phyloP scores from a whole-genome alignment of 2,797 vertebrate genomes.

The Peromyscus attwateri region DNA sequence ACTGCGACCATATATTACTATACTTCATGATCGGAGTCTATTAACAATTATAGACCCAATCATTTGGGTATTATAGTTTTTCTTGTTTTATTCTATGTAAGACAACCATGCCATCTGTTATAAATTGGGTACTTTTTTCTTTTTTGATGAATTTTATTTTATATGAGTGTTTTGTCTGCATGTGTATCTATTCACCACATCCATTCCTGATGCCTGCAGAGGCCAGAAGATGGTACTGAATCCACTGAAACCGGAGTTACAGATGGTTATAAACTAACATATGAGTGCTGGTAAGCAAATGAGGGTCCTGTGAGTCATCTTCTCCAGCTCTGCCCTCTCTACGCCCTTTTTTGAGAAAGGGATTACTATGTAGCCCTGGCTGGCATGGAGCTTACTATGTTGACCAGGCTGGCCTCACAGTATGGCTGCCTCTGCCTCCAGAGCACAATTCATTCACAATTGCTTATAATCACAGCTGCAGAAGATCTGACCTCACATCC shows the following conservation, averaged over 20 bases:
- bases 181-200: neutral
- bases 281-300: neutral
- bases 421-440: neutral
- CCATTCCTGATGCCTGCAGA: neutral
- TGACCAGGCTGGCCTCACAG: neutral
- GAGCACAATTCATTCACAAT: neutral
- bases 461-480: neutral
- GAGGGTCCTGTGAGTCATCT: neutral
- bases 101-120: conserved; percentile 11
- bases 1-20: neutral
- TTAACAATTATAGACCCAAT: neutral
- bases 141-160: neutral
- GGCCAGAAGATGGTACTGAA: neutral
- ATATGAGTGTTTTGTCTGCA: neutral
- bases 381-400: neutral
- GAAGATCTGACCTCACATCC: neutral
- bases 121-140: neutral
- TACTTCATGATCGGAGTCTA: conserved; percentile 9
- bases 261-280: neutral
- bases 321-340: neutral
- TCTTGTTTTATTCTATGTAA: neutral
- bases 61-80: neutral
- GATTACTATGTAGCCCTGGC: neutral
- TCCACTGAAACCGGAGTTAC: neutral
- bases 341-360: neutral